Base-by-base conservation (phyloP, 2,888 invertebrate genomes). In the Nymphalis urticae region DNA sequence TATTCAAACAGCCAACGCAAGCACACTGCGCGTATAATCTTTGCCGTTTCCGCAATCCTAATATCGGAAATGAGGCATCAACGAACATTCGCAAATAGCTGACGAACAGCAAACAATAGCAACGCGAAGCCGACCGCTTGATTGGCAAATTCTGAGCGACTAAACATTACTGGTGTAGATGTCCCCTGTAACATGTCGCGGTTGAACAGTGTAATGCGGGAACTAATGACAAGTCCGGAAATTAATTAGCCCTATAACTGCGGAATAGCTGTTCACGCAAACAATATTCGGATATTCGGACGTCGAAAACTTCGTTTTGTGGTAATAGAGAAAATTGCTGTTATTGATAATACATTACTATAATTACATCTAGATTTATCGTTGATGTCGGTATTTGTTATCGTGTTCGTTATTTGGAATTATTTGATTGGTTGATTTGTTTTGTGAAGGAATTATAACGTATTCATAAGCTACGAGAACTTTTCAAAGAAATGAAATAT, bases 201-300 rank as follows among this genome's bases (percentile, higher is more conserved):
- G 64, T 69, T 48, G 58, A 62, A 69, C 62, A 56, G 56, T 62
- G 61, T 62, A 64, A 61, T 42, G 61, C 50, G 54, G n/a, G 27
- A 19, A 54, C 53, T 48, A 24, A 53, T 63, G 63, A 61, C 68
- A 65, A 65, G 61, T 61, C 60, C 48, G 56, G 54, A 47, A 19
- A 50, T 51, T 68, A 63, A 68, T 71, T 64, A 68, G 66, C 48
- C 53, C 68, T n/a, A 62, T 66, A 27, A 47, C 47, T n/a, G n/a
- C 66, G 61, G 61, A 69, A 69, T 69, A 53, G 59, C 48, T 48
- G 64, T 62, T 62, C 56, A 66, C 64, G 66, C 66, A 48, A 65
- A 73, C 68, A 58, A 65, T 62, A 70, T 72, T 64, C 68, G 66
- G 71, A 47, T 62, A 58, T 58, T 58, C 42, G 58, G 42, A 9